Evolutionary conservation across 2,888 invertebrate genomes (phyloP).

Genomic region (Xylophagus ater): DNA sequence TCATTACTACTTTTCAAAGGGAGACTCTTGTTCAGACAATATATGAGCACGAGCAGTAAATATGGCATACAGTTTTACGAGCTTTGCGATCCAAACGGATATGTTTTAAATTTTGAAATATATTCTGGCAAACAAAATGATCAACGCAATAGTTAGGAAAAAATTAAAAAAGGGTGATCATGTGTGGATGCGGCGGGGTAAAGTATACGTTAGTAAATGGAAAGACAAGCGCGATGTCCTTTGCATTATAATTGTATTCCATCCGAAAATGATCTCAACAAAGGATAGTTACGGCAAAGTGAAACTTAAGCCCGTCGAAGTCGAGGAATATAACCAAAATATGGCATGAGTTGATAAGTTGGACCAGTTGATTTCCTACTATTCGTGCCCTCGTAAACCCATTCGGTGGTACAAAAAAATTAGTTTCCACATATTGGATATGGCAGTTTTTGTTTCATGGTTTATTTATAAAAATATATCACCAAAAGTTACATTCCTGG

Average conservation of each 20-base stretch:
- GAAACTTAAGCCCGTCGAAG: neutral
- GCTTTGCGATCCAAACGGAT: no score
- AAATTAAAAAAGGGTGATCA: no score
- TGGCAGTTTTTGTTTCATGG: no score
- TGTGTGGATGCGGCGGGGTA: neutral
- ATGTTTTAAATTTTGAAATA: no score
- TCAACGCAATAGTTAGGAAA: no score
- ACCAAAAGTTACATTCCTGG: neutral
- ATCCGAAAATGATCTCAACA: neutral
- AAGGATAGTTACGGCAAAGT: neutral
- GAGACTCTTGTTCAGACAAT: no score
- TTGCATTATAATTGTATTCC: neutral
- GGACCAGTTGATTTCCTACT: neutral
- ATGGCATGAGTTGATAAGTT: neutral
- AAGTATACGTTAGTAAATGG: neutral
- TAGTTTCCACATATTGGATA: neutral
- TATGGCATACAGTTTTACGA: no score
- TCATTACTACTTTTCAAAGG: no score
- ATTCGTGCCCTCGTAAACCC: conserved; percentile 1
- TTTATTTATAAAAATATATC: neutral
- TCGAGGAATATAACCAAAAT: neutral
- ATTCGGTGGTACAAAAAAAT: neutral
- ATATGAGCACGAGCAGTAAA: no score
- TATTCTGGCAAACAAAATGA: no score
- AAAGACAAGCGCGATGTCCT: neutral